These are phyloP conservation scores for Drosophila melanosoma DNA, from an alignment of 2,888 invertebrate genomes.

Conservation along the genomic window DNA sequence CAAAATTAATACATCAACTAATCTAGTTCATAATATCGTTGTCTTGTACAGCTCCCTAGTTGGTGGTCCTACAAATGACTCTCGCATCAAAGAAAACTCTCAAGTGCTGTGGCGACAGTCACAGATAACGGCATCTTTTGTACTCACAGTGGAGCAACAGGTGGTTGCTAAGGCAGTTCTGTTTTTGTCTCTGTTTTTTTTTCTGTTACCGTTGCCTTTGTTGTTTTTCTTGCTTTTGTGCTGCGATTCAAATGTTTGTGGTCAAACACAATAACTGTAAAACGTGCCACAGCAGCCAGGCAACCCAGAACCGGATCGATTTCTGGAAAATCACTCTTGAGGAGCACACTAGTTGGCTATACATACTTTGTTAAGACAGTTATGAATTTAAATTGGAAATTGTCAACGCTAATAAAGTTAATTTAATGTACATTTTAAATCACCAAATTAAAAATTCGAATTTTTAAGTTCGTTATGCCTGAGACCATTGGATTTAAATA, in stretches of 20 bases:
- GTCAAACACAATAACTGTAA: slow-evolving; percentile 71
- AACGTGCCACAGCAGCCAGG: slow-evolving; percentile 30
- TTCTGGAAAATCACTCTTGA: slow-evolving; percentile 33
- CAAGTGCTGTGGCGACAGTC: slow-evolving; percentile 40
- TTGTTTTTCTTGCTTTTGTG: slow-evolving; percentile 9
- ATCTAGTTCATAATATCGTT: not conserved
- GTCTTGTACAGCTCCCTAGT: not conserved
- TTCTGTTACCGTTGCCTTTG: slow-evolving; percentile 14
- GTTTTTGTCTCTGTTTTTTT: slow-evolving; percentile 6
- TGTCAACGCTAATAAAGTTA: not conserved
- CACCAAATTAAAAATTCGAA: not conserved
- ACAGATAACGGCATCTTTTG: slow-evolving; percentile 56
- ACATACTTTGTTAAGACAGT: not conserved
- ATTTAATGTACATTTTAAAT: not conserved
- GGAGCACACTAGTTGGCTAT: slow-evolving; percentile 2
- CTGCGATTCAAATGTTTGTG: slow-evolving; percentile 65
- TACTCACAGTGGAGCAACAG: slow-evolving; percentile 52
- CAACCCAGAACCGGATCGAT: slow-evolving; percentile 26
- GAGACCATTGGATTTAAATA: not conserved
- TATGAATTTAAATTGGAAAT: not conserved
- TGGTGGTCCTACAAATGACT: not conserved
- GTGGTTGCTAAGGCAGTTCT: slow-evolving; percentile 43
- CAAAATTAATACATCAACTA: not conserved
- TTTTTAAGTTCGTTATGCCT: not conserved
- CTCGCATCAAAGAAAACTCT: slow-evolving; percentile 37